A percentile compares a stretch with the other conserved stretches of the same genome.
Evolutionary conservation across 2,888 invertebrate species (phyloP).

Genomic region (Criorhina ranunculi): DNA sequence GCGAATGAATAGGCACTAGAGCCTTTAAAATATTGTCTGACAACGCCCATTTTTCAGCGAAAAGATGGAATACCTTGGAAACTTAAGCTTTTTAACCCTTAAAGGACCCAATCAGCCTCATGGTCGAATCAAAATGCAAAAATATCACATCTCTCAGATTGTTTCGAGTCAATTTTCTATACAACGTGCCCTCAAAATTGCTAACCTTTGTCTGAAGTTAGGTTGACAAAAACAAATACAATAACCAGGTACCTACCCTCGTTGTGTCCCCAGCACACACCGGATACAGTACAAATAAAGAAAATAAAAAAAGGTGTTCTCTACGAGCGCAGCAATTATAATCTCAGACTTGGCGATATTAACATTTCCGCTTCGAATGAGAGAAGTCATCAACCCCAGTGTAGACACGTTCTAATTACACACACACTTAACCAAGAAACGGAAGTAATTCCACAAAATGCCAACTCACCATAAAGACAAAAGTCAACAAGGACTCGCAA

Average conservation of each 20-base stretch:
- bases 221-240: not conserved
- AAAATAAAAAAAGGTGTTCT: constrained; percentile 59
- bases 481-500: constrained; percentile 61
- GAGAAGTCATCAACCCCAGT: constrained; percentile 62
- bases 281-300: not conserved
- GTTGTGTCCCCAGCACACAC: not conserved
- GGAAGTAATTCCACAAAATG: constrained; percentile 58
- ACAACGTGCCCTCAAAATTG: too few relatives aligned
- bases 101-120: too few relatives aligned
- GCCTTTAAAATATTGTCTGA: too few relatives aligned
- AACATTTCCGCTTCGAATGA: constrained; percentile 57
- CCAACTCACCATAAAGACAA: constrained; percentile 40
- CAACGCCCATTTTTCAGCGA: too few relatives aligned
- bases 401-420: constrained; percentile 61
- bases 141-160: too few relatives aligned
- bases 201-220: too few relatives aligned
- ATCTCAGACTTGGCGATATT: constrained; percentile 65
- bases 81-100: too few relatives aligned
- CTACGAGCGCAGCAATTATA: constrained; percentile 54
- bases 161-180: too few relatives aligned
- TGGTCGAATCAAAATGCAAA: too few relatives aligned
- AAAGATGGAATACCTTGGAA: too few relatives aligned
- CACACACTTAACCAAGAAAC: constrained; percentile 49
- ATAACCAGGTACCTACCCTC: not conserved
- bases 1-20: too few relatives aligned